Base-by-base conservation (phyloP, 92 coral and sea anemone genomes). In the Parazoanthus atlanticus region DNA sequence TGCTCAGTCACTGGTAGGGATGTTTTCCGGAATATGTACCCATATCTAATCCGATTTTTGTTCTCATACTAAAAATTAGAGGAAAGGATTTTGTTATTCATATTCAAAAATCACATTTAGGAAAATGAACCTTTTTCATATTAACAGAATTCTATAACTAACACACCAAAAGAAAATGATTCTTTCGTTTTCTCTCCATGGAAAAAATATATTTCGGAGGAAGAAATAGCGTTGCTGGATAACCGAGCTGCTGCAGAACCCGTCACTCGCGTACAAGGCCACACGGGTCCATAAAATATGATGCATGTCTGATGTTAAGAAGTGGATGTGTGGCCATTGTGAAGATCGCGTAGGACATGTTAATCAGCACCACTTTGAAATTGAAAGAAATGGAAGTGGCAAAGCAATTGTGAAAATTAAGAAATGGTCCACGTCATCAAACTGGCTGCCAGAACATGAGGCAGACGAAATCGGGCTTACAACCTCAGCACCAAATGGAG, bases 341-440 rank as follows among this genome's bases (percentile, higher is more conserved):
- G 89, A 86, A 5, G 80, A 80, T 17, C 29, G 74, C 6, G 29
- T 38, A n/a, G n/a, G 89, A 2, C 89, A 86, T 13, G 74, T 86
- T 2, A 32, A 86, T 31, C 89, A 71, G 25, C 89, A 86, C 66
- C 89, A 86, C 19, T 86, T 86, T 67, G 25, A 85, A 38, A 71
- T 85, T 28, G 58, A 34, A 10, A 41, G 30, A 65, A 47, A 72
- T 21, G 64, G 11, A 41, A 17, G 64, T 15, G 82, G 82, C 2
- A 86, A 86, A n/a, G 70, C 89, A 5, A 13, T 21, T 16, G 33
- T 86, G 1, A 36, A 10, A 9, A 74, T 41, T 41, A 86, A 74
- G 74, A 70, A 58, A 15, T 86, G 69, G 89, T 86, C 83, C 17
- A 86, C 73, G 26, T 43, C 83, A 15, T 46, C 81, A 32, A 33